Percentiles rank a stretch among this genome's conserved stretches.
phyloP scores from a whole-genome alignment of 2,888 invertebrate species.

The Conchocele bisecta region DNA sequence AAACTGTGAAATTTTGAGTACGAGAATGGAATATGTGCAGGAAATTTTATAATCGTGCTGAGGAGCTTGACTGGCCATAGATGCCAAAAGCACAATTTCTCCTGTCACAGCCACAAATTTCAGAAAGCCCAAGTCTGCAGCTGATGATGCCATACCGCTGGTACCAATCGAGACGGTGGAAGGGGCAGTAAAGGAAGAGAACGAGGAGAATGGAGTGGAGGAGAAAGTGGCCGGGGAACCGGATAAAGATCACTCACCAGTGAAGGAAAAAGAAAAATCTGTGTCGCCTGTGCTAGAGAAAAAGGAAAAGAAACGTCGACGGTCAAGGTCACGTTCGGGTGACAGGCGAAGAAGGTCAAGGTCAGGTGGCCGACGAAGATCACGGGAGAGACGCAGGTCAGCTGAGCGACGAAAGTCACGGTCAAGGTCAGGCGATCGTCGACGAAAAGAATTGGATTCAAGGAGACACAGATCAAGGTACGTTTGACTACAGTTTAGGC shows the following conservation, averaged over 20 bases:
- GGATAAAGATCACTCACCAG: slow-evolving; percentile 36
- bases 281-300: slow-evolving; percentile 9
- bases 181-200: slow-evolving; percentile 32
- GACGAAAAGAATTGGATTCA: no score
- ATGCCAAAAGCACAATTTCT: no score
- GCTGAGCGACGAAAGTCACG: no score
- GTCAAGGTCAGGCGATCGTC: slow-evolving; percentile 36
- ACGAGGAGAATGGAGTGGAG: slow-evolving; percentile 31
- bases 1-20: no score
- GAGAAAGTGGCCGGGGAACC: slow-evolving; percentile 42
- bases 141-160: no score
- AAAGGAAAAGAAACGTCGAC: slow-evolving; percentile 29
- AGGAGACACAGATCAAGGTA: no score
- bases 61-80: no score
- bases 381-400: slow-evolving; percentile 18
- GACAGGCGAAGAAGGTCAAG: slow-evolving; percentile 60
- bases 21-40: no score
- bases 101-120: no score
- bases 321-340: slow-evolving; percentile 47
- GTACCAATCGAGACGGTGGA: neutral
- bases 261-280: slow-evolving; percentile 35
- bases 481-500: no score
- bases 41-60: no score
- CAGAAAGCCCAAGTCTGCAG: no score
- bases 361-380: slow-evolving; percentile 52